phyloP scores from a whole-genome alignment of 2,797 vertebrate genomes.

The Sciaenops ocellatus region DNA sequence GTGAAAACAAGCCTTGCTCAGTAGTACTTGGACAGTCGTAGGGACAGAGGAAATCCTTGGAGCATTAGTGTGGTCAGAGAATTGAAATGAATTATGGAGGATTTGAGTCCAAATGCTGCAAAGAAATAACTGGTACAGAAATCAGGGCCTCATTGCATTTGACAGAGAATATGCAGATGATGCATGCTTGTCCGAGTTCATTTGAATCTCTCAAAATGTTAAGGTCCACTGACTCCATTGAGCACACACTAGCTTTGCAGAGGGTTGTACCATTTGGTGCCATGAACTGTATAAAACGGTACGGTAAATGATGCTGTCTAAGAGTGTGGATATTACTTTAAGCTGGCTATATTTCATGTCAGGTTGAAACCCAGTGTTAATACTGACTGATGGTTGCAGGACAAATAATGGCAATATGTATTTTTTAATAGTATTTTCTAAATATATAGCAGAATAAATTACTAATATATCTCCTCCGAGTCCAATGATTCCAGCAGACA shows the following conservation, averaged over 20 bases:
- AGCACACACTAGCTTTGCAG: not conserved
- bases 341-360: not conserved
- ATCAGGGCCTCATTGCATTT: slow-evolving; percentile 8
- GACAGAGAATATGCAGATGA: slow-evolving; percentile 49
- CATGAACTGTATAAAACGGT: not conserved
- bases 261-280: not conserved
- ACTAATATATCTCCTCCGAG: too few relatives aligned
- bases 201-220: slow-evolving; percentile 7
- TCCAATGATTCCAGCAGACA: too few relatives aligned
- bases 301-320: not conserved
- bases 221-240: not conserved
- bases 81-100: slow-evolving; percentile 3
- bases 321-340: not conserved
- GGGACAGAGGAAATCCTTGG: not conserved
- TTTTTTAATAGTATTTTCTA: too few relatives aligned
- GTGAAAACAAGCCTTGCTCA: slow-evolving; percentile 14
- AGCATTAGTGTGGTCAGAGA: slow-evolving; percentile 1
- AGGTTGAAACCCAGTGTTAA: too few relatives aligned
- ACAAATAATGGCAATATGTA: too few relatives aligned
- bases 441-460: too few relatives aligned
- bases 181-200: slow-evolving; percentile 26
- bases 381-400: too few relatives aligned
- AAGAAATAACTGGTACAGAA: not conserved
- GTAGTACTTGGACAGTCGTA: slow-evolving; percentile 1
- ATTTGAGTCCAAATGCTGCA: slow-evolving; percentile 7